Evolutionary conservation across 1,140 invertebrate genomes (phyloP), one percentile per base, ranked within the genome.

Genomic region (Apis cerana): DNA sequence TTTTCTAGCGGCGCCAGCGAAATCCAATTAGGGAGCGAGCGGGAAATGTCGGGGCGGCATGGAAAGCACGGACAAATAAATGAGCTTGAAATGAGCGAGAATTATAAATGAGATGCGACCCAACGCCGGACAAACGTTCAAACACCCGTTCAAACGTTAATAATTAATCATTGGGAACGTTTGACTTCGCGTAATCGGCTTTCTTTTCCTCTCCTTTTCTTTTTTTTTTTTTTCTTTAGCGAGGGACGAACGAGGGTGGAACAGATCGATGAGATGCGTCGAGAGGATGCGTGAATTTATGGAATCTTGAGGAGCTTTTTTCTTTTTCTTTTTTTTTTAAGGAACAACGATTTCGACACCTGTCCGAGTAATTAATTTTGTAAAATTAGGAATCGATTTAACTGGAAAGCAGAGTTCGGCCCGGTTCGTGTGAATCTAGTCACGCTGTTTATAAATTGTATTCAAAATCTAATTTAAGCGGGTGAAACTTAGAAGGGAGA

Each of bases 1-100:
- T 82, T 82, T 82, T 82, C 80, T 72, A 67, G 54, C 72, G 27
- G 72, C 52, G 71, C 52, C 62, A 27, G 15, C 48, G 65, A 77
- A 82, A 82, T 77, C 80, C 80, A 82, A 82, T 82, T 82, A 82
- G 75, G 72, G 27, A n/a, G 65, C 52, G 13, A 7, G 11, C 62
- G 48, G 43, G 74, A 61, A 75, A 82, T 77, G 62, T 59, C 65
- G 65, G 74, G 50, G 59, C 48, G 23, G 12, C 12, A 3, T 23
- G 11, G 48, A 1, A n/a, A 27, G 50, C 48, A 19, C 27, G 78
- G 27, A 19, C 58, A 75, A 82, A 82, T 77, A 82, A 82, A 82
- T 77, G 80, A 82, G 80, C 74, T 70, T 62, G 80, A 69, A 82
- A 82, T 82, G 62, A 77, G 58, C 80, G 80, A 77, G 75, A 76